A percentile compares a stretch with the other conserved stretches of the same genome.
phyloP scores from a whole-genome alignment of 2,888 invertebrate species.

The Apotomis turbidana region DNA sequence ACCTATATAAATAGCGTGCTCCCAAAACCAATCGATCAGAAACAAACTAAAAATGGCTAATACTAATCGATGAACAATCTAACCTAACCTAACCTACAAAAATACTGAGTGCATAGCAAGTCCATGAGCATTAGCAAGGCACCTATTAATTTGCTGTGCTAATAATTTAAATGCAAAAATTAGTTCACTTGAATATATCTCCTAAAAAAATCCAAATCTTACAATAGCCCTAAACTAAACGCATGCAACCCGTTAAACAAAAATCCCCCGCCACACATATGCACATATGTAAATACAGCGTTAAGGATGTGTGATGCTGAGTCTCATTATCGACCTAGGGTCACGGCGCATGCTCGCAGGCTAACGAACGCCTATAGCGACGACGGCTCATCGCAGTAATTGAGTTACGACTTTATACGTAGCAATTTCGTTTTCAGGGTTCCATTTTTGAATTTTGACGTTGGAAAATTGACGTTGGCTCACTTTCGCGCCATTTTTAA shows the following conservation, averaged over 20 bases:
- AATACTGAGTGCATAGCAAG: no score
- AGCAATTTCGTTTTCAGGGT: conserved; percentile 74
- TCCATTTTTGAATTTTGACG: conserved; percentile 30
- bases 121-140: no score
- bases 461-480: not conserved
- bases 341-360: conserved; percentile 83
- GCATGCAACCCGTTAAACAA: conserved; percentile 41
- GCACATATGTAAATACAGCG: conserved; percentile 83
- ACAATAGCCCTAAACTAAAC: conserved; percentile 12
- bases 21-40: no score
- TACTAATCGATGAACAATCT: no score
- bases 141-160: no score
- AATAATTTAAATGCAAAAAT: no score
- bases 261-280: conserved; percentile 68
- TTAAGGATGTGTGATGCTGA: conserved; percentile 82
- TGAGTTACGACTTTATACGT: conserved; percentile 84
- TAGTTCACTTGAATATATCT: not conserved
- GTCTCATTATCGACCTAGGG: conserved; percentile 84
- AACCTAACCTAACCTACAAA: no score
- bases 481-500: no score
- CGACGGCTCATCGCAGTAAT: conserved; percentile 82
- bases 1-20: no score
- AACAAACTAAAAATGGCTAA: no score
- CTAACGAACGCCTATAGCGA: conserved; percentile 82
- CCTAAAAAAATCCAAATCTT: not conserved